These are phyloP conservation scores for Melanerpes aurifrons DNA, from an alignment of 2,113 vertebrate species.

Conservation along the genomic window DNA sequence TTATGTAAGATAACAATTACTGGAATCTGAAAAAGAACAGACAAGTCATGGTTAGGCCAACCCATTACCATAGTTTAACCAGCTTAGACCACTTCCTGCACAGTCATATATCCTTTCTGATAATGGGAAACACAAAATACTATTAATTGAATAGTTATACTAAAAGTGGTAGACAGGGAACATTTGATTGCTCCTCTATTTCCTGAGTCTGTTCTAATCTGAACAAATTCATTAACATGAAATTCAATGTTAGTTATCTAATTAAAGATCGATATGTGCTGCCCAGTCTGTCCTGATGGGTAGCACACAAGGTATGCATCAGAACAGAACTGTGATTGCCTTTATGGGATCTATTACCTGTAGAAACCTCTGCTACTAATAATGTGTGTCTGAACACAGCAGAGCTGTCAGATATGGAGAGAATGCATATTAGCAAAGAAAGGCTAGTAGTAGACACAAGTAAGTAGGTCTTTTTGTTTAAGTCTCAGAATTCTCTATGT, in stretches of 20 bases:
- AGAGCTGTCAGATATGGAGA: background rate
- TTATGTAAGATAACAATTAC: background rate
- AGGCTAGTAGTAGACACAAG: background rate
- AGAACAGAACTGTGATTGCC: background rate
- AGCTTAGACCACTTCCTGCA: background rate
- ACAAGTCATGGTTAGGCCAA: background rate
- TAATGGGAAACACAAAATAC: background rate
- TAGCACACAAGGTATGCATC: accelerated
- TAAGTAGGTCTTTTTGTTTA: background rate
- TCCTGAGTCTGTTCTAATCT: background rate
- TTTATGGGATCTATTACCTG: background rate
- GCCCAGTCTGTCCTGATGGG: background rate
- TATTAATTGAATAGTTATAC: background rate
- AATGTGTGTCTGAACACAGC: background rate
- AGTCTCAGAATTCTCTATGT: background rate
- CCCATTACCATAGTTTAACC: too few relatives aligned
- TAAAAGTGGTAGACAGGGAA: background rate
- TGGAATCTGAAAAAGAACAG: background rate
- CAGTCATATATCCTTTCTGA: background rate
- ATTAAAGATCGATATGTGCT: background rate
- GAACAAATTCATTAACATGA: background rate
- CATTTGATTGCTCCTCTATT: background rate
- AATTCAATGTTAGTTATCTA: background rate
- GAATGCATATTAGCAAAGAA: background rate
- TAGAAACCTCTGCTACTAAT: background rate